These are phyloP conservation scores for Botia almorhae DNA, from an alignment of 2,797 vertebrate genomes.

Conservation along the genomic window DNA sequence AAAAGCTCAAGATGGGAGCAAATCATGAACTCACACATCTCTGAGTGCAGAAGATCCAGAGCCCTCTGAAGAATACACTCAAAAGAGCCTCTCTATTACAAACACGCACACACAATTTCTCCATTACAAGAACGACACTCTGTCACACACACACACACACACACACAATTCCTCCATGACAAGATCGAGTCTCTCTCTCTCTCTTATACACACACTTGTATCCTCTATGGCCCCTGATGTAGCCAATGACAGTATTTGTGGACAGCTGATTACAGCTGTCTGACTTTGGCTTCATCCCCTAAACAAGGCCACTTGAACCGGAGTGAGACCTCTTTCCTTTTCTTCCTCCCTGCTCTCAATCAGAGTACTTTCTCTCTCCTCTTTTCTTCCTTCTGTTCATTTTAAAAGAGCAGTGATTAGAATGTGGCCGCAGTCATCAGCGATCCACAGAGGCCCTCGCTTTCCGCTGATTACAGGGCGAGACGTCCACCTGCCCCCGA, in stretches of 20 bases:
- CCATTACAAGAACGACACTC: too few relatives aligned
- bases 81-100: slow-evolving; percentile 38
- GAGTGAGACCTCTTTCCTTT: slow-evolving; percentile 31
- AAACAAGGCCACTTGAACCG: slow-evolving; percentile 59
- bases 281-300: slow-evolving; percentile 54
- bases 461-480: slow-evolving; percentile 48
- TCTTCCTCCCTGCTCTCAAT: slow-evolving; percentile 45
- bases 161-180: slow-evolving; percentile 29
- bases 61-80: slow-evolving; percentile 36
- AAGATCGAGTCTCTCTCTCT: slow-evolving; percentile 9
- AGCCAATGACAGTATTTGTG: slow-evolving; percentile 57
- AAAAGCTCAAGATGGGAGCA: neutral
- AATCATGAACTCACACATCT: slow-evolving; percentile 14
- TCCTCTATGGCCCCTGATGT: slow-evolving; percentile 58
- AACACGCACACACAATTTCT: slow-evolving; percentile 1
- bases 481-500: slow-evolving; percentile 22
- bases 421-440: slow-evolving; percentile 19
- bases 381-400: slow-evolving; percentile 46
- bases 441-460: neutral
- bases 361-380: slow-evolving; percentile 44
- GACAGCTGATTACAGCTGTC: slow-evolving; percentile 60
- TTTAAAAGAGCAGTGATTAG: slow-evolving; percentile 46
- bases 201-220: slow-evolving; percentile 40
- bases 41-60: slow-evolving; percentile 3
- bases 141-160: slow-evolving; percentile 19